Evolutionary conservation across 2,113 vertebrate species (phyloP), one percentile per base, ranked within the genome.

Genomic region (Phoxinus phoxinus): DNA sequence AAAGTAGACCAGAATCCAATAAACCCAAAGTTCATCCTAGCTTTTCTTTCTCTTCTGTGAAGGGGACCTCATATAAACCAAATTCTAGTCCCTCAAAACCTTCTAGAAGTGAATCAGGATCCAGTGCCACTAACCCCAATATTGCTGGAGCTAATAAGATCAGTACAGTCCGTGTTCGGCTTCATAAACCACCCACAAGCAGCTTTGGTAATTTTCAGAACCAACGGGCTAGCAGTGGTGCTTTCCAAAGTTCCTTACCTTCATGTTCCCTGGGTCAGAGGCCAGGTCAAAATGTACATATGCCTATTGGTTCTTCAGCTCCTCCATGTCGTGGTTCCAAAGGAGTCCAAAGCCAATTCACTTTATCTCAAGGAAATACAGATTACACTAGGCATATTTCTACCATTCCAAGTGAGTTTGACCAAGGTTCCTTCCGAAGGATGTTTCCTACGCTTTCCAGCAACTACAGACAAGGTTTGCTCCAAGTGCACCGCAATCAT

Each of bases 351-450:
- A 67, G 35, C 15, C 79, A 65, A 13, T 27, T 46, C 8, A 17
- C 32, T 46, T 37, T 0, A 37, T 11, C 30, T 37, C 77, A n/a
- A 80, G n/a, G 21, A 51, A 25, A 30, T n/a, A 0, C 61, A 65
- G 37, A 32, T 35, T 6, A 6, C 23, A 13, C 32, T 21, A 58
- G 9, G 12, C 17, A 6, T 17, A 15, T 41, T 17, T 10, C 17
- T 46, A 9, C 58, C 23, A 35, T 53, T 72, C 85, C 73, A 53
- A 41, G 15, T 17, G 17, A 4, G 27, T 61, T 83, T 59, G 81
- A 63, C 46, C 51, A 35, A 48, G 81, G 73, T n/a, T 19, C 27
- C 58, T 71, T 87, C 35, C 35, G 61, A 48, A 71, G 74, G n/a
- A 13, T 19, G 19, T 58, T 27, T 35, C 63, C 65, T 17, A 25